phyloP scores from a whole-genome alignment of 2,797 vertebrate genomes.

The Trachurus trachurus region DNA sequence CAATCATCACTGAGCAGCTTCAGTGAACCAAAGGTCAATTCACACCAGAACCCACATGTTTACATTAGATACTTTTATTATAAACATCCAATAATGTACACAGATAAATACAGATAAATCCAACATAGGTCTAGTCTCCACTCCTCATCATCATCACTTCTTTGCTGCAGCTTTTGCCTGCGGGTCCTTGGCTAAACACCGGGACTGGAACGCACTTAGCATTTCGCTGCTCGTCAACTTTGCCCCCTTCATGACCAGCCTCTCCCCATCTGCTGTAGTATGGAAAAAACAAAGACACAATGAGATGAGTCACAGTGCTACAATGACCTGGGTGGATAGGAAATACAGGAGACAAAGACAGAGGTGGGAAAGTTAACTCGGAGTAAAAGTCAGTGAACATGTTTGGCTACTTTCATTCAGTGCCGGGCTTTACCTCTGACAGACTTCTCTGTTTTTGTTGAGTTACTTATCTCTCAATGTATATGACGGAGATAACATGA shows the following conservation, averaged over 20 bases:
- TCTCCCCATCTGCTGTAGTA: conserved; percentile 89
- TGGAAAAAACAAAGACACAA: conserved; percentile 36
- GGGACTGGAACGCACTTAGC: conserved; percentile 84
- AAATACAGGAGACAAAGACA: conserved; percentile 20
- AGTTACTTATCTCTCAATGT: conserved; percentile 37
- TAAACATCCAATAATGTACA: conserved; percentile 55
- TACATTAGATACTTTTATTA: conserved; percentile 65
- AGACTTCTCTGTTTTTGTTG: conserved; percentile 23
- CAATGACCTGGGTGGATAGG: conserved; percentile 7
- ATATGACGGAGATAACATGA: not conserved
- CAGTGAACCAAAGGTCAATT: conserved; percentile 3
- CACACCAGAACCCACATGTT: not conserved
- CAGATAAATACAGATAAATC: conserved; percentile 55
- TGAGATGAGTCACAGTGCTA: conserved; percentile 37
- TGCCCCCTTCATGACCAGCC: conserved; percentile 89
- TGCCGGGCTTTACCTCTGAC: conserved; percentile 48
- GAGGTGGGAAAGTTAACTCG: conserved; percentile 36
- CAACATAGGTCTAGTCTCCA: conserved; percentile 15
- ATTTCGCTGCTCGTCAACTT: conserved; percentile 88
- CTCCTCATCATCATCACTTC: conserved; percentile 69
- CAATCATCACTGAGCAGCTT: not conserved
- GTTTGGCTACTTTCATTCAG: not conserved
- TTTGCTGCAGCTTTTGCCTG: conserved; percentile 81
- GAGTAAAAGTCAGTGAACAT: conserved; percentile 42
- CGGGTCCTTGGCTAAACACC: conserved; percentile 87